Conservation (phyloP, 2,113 vertebrate genomes). For the Suricata suricatta region DNA sequence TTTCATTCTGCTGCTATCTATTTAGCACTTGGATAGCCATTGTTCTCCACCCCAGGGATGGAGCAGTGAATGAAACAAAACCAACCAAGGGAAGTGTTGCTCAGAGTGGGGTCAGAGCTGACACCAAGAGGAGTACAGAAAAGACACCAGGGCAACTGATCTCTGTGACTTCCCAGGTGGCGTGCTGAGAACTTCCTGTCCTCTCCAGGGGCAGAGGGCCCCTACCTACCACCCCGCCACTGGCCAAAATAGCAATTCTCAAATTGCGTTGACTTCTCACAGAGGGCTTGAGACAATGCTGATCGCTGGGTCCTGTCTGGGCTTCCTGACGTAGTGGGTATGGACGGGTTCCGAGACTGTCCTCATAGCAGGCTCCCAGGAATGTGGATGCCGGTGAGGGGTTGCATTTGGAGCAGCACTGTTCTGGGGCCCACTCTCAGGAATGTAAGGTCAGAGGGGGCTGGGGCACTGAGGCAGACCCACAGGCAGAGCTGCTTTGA, state of each 20-base stretch:
- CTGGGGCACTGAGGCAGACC: not conserved
- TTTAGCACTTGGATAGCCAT: not conserved
- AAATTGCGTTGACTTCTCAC: not conserved
- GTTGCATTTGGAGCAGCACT: not conserved
- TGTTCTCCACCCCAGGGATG: not conserved
- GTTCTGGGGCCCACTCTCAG: not conserved
- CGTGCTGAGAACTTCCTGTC: not conserved
- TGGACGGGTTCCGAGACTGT: accelerated
- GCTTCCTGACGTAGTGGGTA: not conserved
- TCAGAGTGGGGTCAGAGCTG: not conserved
- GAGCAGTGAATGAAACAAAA: not conserved
- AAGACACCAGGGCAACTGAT: too few relatives aligned
- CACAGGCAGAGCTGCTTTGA: not conserved
- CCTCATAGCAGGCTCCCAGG: not conserved
- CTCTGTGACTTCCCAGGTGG: not conserved
- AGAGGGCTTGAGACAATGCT: too few relatives aligned
- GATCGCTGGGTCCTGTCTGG: too few relatives aligned
- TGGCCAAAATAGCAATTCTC: not conserved
- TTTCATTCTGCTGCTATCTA: not conserved
- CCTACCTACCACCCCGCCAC: not conserved
- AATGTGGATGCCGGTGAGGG: too few relatives aligned
- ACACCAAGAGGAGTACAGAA: not conserved
- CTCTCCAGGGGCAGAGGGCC: not conserved
- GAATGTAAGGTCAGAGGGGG: not conserved
- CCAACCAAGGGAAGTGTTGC: not conserved